These are phyloP conservation scores for Trididemnum nubilum DNA, from an alignment of 23 tunicate species.

Conservation along the genomic window DNA sequence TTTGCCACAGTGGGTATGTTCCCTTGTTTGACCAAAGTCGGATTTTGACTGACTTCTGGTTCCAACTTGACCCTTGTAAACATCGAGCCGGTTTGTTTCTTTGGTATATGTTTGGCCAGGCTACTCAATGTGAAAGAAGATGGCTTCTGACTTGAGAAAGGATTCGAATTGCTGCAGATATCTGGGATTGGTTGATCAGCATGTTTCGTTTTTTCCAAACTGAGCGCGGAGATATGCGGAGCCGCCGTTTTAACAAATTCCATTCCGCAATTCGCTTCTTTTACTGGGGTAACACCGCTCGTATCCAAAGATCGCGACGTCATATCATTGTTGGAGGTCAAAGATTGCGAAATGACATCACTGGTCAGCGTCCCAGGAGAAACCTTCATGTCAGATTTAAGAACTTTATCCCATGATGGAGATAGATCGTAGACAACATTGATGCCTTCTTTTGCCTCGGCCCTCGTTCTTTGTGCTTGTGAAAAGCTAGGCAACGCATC, in stretches of 20 bases:
- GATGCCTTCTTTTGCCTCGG: neutral
- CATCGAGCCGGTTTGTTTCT: no score
- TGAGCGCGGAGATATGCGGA: conserved; percentile 9
- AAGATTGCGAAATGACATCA: neutral
- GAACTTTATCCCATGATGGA: conserved; percentile 22
- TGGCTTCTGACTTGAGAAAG: neutral
- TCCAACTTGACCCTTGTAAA: neutral
- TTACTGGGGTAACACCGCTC: neutral
- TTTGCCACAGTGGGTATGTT: neutral
- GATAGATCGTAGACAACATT: neutral
- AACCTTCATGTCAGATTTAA: conserved; percentile 14
- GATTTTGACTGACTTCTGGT: neutral
- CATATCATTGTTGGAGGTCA: neutral
- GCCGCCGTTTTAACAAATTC: neutral
- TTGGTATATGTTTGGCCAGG: no score
- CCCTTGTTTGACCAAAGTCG: no score
- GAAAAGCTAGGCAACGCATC: neutral
- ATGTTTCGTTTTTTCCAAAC: neutral
- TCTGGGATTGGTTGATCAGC: neutral
- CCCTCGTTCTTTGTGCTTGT: neutral
- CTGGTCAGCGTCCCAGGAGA: neutral
- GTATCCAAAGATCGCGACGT: neutral
- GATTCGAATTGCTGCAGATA: neutral
- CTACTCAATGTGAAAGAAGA: neutral
- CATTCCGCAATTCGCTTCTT: neutral